These are phyloP conservation scores for Papilio aristodemus DNA, from an alignment of 1,140 invertebrate genomes.

Conservation along the genomic window DNA sequence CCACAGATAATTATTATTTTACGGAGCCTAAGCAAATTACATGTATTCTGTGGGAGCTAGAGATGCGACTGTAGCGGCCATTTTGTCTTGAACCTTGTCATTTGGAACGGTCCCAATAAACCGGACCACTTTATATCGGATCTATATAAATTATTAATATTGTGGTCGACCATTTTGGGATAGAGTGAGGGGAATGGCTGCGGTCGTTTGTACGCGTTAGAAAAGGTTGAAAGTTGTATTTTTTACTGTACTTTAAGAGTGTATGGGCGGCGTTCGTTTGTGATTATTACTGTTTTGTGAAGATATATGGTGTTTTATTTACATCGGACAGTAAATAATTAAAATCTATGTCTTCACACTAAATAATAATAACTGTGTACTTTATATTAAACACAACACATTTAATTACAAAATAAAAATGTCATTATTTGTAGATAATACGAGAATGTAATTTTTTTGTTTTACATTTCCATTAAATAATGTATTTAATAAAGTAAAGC, in stretches of 20 bases:
- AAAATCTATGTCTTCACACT: not conserved
- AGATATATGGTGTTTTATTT: constrained; percentile 35
- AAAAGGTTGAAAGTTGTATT: constrained; percentile 40
- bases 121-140: constrained; percentile 43
- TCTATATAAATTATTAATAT: constrained; percentile 47
- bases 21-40: constrained; percentile 57
- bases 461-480: too few species aligned
- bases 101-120: constrained; percentile 15
- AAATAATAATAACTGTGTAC: too few species aligned
- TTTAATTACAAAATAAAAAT: not conserved
- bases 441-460: too few species aligned
- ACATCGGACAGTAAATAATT: not conserved
- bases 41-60: constrained; percentile 46
- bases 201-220: constrained; percentile 45
- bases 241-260: constrained; percentile 24
- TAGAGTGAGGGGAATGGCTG: constrained; percentile 44
- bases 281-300: constrained; percentile 30
- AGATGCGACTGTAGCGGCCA: constrained; percentile 36
- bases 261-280: constrained; percentile 45
- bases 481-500: too few species aligned
- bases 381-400: not conserved
- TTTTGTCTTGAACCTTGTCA: constrained; percentile 37
- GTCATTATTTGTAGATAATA: too few species aligned
- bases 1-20: constrained; percentile 60
- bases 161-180: constrained; percentile 48